phyloP scores from a whole-genome alignment of 2,797 vertebrate genomes.

The Macropodus opercularis region DNA sequence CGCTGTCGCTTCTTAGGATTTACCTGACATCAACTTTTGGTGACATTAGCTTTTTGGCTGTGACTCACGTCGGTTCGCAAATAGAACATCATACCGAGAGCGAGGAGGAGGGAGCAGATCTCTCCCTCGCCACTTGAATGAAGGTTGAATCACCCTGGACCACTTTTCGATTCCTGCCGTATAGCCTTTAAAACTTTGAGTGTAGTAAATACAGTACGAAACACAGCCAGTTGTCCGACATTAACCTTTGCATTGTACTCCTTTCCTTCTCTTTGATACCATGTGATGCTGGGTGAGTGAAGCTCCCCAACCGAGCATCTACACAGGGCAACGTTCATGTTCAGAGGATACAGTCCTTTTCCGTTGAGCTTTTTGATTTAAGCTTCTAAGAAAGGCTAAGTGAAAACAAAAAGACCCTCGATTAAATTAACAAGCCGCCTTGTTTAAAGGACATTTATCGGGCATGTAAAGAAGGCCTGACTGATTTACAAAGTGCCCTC shows the following conservation, averaged over 20 bases:
- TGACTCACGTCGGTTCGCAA: slow-evolving; percentile 32
- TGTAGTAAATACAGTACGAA: not conserved
- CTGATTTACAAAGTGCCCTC: slow-evolving; percentile 76
- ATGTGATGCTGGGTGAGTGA: slow-evolving; percentile 6
- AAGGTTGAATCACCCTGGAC: slow-evolving; percentile 22
- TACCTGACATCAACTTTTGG: slow-evolving; percentile 29
- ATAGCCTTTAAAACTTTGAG: not conserved
- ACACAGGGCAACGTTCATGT: slow-evolving; percentile 19
- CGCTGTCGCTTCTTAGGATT: slow-evolving; percentile 23
- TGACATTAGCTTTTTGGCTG: slow-evolving; percentile 30
- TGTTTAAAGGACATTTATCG: slow-evolving; percentile 72
- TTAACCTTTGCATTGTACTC: not conserved
- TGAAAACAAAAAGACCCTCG: slow-evolving; percentile 23
- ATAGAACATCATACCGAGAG: slow-evolving; percentile 15
- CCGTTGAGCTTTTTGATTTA: slow-evolving; percentile 32
- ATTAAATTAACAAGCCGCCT: slow-evolving; percentile 72
- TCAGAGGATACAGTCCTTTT: slow-evolving; percentile 6
- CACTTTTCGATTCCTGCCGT: not conserved
- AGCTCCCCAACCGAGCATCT: slow-evolving; percentile 1
- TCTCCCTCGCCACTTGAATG: not conserved
- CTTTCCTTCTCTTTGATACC: slow-evolving; percentile 15
- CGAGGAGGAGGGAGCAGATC: not conserved
- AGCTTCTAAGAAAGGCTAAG: slow-evolving; percentile 7
- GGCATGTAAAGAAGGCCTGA: slow-evolving; percentile 69
- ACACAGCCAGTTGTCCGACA: not conserved